These are phyloP conservation scores for Zosterops pallidus DNA, from an alignment of 2,113 vertebrate species.

Conservation along the genomic window DNA sequence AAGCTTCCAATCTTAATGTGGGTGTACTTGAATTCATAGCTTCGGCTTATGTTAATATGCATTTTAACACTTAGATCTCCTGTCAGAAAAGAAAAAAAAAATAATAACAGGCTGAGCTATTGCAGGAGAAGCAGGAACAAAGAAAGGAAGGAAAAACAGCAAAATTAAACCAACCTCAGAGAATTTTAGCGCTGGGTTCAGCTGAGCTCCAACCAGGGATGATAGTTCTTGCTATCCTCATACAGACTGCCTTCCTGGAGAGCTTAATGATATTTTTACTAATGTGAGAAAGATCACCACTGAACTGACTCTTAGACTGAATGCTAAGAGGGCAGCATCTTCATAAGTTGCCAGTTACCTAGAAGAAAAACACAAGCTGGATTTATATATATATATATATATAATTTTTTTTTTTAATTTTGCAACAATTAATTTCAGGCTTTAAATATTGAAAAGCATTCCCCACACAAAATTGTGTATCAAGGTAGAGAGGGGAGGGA, in stretches of 20 bases:
- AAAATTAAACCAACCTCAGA: background rate
- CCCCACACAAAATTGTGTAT: background rate
- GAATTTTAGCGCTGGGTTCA: background rate
- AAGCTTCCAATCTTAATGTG: background rate
- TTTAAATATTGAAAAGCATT: background rate
- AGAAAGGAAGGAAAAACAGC: background rate
- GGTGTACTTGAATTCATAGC: background rate
- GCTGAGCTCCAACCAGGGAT: background rate
- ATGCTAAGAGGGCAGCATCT: background rate
- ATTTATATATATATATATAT: no score
- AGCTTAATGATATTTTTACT: background rate
- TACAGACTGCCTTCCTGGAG: background rate
- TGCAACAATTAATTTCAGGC: background rate
- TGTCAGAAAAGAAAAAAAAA: background rate
- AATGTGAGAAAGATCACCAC: background rate
- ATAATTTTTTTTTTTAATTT: background rate
- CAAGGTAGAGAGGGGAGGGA: background rate
- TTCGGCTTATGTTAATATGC: background rate
- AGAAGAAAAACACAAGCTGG: background rate
- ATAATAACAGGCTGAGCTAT: background rate
- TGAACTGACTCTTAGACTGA: background rate
- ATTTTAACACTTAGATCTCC: constrained; percentile 8
- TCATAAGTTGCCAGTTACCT: background rate
- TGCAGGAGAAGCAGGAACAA: background rate
- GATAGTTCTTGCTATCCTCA: background rate